These are phyloP conservation scores for Myathropa florea DNA, from an alignment of 2,888 invertebrate genomes.

Conservation along the genomic window DNA sequence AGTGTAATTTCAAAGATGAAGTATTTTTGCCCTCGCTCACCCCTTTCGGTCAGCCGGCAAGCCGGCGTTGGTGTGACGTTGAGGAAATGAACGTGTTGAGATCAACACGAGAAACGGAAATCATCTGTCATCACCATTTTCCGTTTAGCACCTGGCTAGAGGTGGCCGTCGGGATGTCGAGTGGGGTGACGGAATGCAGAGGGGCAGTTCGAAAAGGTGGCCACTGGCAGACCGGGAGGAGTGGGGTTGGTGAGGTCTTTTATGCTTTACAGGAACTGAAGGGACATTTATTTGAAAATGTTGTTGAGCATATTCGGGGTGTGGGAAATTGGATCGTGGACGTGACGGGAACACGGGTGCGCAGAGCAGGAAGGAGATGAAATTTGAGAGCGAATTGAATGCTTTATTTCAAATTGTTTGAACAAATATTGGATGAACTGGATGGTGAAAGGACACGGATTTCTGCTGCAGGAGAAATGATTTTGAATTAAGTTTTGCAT, in stretches of 20 bases:
- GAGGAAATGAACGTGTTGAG: conserved; percentile 70
- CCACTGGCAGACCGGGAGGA: too few species aligned
- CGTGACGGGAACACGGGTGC: conserved; percentile 42
- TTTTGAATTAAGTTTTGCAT: not conserved
- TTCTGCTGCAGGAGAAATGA: not conserved
- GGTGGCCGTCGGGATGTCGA: not conserved
- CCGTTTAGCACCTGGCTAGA: conserved; percentile 64
- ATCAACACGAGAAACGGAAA: conserved; percentile 67
- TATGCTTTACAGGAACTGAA: conserved; percentile 59
- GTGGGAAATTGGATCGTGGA: conserved; percentile 57
- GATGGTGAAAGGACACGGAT: not conserved
- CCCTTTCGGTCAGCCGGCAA: too few species aligned
- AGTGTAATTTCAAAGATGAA: conserved; percentile 63
- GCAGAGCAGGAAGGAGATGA: not conserved
- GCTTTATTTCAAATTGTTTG: conserved; percentile 37
- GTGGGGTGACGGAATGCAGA: not conserved
- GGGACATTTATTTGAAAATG: conserved; percentile 67
- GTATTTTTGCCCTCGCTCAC: conserved; percentile 10
- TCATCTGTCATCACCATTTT: conserved; percentile 71
- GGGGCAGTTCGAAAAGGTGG: conserved; percentile 19
- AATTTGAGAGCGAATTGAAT: conserved; percentile 31
- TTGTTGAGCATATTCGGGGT: conserved; percentile 20
- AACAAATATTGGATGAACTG: conserved; percentile 4
- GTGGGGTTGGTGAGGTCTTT: conserved; percentile 15
- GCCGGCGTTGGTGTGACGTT: conserved; percentile 12